phyloP scores from a whole-genome alignment of 2,888 invertebrate species.

The Dioctria rufipes region DNA sequence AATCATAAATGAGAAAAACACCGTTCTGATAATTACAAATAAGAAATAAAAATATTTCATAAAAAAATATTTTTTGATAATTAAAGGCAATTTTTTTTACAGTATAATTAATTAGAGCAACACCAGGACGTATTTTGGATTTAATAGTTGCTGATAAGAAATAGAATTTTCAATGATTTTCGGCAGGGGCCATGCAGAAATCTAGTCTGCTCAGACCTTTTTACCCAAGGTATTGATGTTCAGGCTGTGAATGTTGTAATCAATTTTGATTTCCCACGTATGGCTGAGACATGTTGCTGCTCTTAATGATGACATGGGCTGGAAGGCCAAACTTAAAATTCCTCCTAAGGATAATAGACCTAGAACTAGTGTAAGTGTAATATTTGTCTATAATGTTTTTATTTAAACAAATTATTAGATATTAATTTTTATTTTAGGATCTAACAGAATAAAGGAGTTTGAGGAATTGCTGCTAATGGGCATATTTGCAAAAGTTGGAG shows the following conservation, averaged over 20 bases:
- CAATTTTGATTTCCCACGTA: no score
- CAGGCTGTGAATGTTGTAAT: conserved; percentile 97
- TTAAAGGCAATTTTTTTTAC: no score
- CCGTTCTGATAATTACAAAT: no score
- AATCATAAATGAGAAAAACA: no score
- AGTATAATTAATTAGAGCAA: no score
- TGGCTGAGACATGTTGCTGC: conserved; percentile 57
- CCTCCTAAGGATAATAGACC: conserved; percentile 77
- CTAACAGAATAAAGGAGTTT: conserved; percentile 99
- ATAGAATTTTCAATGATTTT: conserved; percentile 73
- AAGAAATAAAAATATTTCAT: no score
- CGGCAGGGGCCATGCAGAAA: conserved; percentile 98
- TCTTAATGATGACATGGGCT: conserved; percentile 80
- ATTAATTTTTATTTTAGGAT: conserved; percentile 77
- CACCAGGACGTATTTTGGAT: no score
- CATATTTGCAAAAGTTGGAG: conserved; percentile 94
- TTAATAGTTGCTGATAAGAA: conserved; percentile 76
- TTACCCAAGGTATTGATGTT: conserved; percentile 99
- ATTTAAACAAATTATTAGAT: no score
- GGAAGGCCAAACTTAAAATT: conserved; percentile 93
- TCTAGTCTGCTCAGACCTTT: conserved; percentile 95
- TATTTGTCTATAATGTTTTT: background rate
- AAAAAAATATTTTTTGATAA: no score
- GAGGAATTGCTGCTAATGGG: conserved; percentile 99
- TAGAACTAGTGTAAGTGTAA: conserved; percentile 90